Percentiles rank a stretch among this genome's conserved stretches.
phyloP scores from a whole-genome alignment of 2,797 vertebrate genomes.

The Lophotriccus pileatus region DNA sequence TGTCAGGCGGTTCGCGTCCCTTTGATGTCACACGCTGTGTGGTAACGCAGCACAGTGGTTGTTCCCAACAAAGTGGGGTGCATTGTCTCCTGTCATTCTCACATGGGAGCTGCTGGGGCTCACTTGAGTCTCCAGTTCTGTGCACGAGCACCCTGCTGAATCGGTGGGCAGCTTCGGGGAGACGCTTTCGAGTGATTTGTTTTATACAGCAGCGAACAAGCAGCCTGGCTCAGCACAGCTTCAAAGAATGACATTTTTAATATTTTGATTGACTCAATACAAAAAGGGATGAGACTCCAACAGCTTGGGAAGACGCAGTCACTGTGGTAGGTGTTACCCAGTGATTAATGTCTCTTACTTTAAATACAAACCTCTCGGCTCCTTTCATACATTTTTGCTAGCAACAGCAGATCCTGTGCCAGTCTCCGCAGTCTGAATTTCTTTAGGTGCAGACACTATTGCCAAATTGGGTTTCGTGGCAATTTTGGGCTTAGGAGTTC shows the following conservation, averaged over 20 bases:
- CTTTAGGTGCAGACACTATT: conserved; percentile 42
- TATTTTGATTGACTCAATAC: conserved; percentile 59
- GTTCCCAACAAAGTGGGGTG: neutral
- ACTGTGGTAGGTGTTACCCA: conserved; percentile 55
- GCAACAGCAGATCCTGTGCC: conserved; percentile 47
- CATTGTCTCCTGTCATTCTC: neutral
- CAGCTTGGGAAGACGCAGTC: conserved; percentile 31
- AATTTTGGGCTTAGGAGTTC: conserved; percentile 39
- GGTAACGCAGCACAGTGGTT: neutral
- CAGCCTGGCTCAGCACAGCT: conserved; percentile 46
- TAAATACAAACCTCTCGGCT: conserved; percentile 46
- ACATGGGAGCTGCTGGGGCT: neutral
- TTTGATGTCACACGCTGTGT: neutral
- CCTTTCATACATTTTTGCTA: conserved; percentile 53
- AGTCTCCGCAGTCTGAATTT: conserved; percentile 18
- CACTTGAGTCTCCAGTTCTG: neutral
- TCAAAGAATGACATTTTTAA: conserved; percentile 57
- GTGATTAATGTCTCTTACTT: conserved; percentile 61
- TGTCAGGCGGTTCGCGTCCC: neutral
- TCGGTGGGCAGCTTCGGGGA: conserved; percentile 43
- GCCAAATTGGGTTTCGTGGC: conserved; percentile 35
- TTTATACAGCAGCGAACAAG: neutral
- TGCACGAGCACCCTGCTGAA: conserved; percentile 22
- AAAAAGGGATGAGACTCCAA: conserved; percentile 37
- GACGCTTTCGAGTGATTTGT: conserved; percentile 53